Base-by-base conservation (phyloP, 2,113 vertebrate genomes). In the Oncorhynchus tshawytscha region DNA sequence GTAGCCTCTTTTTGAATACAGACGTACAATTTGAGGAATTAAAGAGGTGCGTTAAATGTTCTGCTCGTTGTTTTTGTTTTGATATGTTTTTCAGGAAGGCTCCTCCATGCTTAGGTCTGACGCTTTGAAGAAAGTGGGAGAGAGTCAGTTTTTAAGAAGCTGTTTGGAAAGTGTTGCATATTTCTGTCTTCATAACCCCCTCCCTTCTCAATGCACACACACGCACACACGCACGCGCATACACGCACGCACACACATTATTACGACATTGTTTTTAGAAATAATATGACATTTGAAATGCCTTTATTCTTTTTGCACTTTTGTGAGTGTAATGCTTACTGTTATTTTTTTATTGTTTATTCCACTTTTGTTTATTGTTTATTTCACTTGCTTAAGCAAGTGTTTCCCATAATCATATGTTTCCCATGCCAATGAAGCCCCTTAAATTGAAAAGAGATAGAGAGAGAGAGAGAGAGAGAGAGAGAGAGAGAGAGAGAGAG, bases 51-150 rank as follows among this genome's bases (percentile, higher is more conserved):
- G 75, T 86, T 16, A 83, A 88, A 81, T 85, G 87, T 24, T 31
- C 75, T 80, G 87, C 90, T 92, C 90, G 85, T 86, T 84, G 84
- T 85, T 85, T 89, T 88, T 84, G 89, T 88, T 80, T 89, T 85
- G 15, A 68, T 75, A 79, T 76, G 86, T 67, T 86, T 88, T 80
- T 86, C 84, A 66, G 86, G 87, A 88, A 86, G 74, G 74, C 86
- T 79, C 82, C 71, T 86, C 80, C 83, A 71, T 16, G 84, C 89
- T 87, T 89, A 86, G 85, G 85, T 86, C 74, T 74, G 64, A 60
- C 16, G 81, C 91, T 92, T 92, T 92, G 89, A 92, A 89, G 88
- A 88, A 78, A 86, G 76, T 70, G n/a, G 45, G 48, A 70, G 69
- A 70, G 69, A 15, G 69, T 54, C 77, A 29, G 74, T 87, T 90